A percentile compares a stretch with the other conserved stretches of the same genome.
phyloP scores from a whole-genome alignment of 2,113 vertebrate species.

The Gymnarchus niloticus region DNA sequence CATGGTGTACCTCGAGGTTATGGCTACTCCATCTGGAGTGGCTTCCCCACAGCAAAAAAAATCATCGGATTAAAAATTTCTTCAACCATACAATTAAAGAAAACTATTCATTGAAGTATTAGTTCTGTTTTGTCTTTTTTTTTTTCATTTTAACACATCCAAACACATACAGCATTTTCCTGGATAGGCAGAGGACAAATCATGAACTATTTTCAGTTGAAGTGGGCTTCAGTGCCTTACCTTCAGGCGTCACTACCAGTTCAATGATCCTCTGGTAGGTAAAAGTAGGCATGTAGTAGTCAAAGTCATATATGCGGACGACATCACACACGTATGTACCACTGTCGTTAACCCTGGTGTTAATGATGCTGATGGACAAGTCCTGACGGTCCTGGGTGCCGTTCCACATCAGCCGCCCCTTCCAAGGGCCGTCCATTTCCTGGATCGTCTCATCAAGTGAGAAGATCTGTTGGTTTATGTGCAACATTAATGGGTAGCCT shows the following conservation, averaged over 20 bases:
- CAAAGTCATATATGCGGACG: constrained; percentile 72
- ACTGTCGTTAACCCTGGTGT: constrained; percentile 72
- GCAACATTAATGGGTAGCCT: background rate
- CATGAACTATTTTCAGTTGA: background rate
- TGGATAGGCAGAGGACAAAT: background rate
- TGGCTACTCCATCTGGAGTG: constrained; percentile 67
- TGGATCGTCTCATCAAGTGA: constrained; percentile 46
- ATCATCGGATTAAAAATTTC: background rate
- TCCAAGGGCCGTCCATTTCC: constrained; percentile 63
- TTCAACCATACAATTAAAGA: background rate
- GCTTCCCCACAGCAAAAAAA: constrained; percentile 56
- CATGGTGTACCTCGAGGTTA: constrained; percentile 96
- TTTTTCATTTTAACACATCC: background rate
- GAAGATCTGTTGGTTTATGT: constrained; percentile 70
- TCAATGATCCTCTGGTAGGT: constrained; percentile 58
- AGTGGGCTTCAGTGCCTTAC: constrained; percentile 51
- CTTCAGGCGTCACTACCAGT: constrained; percentile 74
- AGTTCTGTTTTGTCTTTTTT: background rate
- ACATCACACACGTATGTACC: constrained; percentile 80
- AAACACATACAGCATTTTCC: too few relatives aligned
- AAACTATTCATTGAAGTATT: background rate
- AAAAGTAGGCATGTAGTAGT: constrained; percentile 66
- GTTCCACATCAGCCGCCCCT: constrained; percentile 74
- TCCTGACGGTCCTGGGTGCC: constrained; percentile 92
- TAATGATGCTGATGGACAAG: constrained; percentile 78